These are phyloP conservation scores for Galaxias olidus DNA, from an alignment of 2,797 vertebrate genomes.

Conservation along the genomic window DNA sequence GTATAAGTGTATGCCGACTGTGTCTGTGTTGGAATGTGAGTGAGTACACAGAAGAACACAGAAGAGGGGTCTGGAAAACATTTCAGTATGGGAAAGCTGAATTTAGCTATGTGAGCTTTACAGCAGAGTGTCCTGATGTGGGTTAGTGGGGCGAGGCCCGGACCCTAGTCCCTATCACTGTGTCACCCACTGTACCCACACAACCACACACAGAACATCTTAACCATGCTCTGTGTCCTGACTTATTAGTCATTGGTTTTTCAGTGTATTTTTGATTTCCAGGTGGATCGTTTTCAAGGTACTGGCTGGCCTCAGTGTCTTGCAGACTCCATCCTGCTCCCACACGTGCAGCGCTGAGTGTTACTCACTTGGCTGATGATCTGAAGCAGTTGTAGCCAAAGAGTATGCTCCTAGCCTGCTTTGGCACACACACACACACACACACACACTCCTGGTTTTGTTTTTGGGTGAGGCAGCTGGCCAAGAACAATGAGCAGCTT, in stretches of 20 bases:
- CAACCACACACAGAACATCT: slow-evolving; percentile 8
- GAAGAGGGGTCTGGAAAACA: neutral
- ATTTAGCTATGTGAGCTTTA: slow-evolving; percentile 21
- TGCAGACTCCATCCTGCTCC: neutral
- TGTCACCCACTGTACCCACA: slow-evolving; percentile 34
- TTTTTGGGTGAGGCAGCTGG: slow-evolving; percentile 70
- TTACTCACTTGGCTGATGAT: slow-evolving; percentile 55
- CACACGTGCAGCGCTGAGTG: slow-evolving; percentile 22
- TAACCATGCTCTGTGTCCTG: neutral
- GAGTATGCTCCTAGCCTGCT: slow-evolving; percentile 35
- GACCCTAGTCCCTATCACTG: slow-evolving; percentile 33
- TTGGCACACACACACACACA: slow-evolving; percentile 29
- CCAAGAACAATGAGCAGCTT: slow-evolving; percentile 75
- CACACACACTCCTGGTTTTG: slow-evolving; percentile 20
- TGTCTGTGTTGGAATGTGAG: slow-evolving; percentile 28
- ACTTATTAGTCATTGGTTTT: neutral
- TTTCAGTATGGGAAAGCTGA: slow-evolving; percentile 2
- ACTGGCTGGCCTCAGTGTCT: no score
- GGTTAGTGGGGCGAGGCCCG: slow-evolving; percentile 52
- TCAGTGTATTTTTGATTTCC: neutral
- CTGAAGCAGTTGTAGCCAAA: slow-evolving; percentile 57
- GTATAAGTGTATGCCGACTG: neutral
- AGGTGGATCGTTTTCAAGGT: neutral
- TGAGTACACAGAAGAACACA: neutral
- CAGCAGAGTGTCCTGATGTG: slow-evolving; percentile 29